These are phyloP conservation scores for Neodiprion pinetum DNA, from an alignment of 1,140 invertebrate genomes.

Conservation along the genomic window DNA sequence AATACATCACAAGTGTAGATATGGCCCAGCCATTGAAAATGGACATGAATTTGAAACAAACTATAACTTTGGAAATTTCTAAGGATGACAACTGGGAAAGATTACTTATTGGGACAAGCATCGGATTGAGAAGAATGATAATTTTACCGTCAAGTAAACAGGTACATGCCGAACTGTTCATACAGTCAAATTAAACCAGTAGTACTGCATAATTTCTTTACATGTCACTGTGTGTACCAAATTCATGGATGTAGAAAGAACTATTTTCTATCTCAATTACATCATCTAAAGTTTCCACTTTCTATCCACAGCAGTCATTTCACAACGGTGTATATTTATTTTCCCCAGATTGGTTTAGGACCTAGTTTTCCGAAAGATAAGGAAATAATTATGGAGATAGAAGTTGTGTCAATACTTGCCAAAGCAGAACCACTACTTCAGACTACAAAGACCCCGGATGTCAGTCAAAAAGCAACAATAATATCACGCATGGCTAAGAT, in stretches of 20 bases:
- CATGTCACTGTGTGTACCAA: no score
- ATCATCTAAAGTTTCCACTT: slow-evolving; percentile 18
- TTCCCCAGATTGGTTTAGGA: slow-evolving; percentile 49
- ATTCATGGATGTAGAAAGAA: background rate
- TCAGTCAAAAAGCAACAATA: slow-evolving; percentile 46
- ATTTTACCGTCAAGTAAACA: slow-evolving; percentile 52
- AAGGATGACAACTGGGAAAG: slow-evolving; percentile 52
- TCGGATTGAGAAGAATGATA: slow-evolving; percentile 42
- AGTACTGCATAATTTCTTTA: background rate
- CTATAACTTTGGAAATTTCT: slow-evolving; percentile 46
- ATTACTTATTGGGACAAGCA: slow-evolving; percentile 38
- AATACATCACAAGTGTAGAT: slow-evolving; percentile 41
- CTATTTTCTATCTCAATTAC: background rate
- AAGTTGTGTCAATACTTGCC: slow-evolving; percentile 42
- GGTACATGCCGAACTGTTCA: slow-evolving; percentile 27
- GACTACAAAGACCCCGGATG: slow-evolving; percentile 21
- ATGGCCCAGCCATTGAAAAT: slow-evolving; percentile 47
- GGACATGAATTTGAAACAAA: slow-evolving; percentile 30
- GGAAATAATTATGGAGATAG: slow-evolving; percentile 49
- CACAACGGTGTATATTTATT: slow-evolving; percentile 21
- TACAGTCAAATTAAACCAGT: background rate
- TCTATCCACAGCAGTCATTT: background rate
- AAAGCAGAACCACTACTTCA: slow-evolving; percentile 23
- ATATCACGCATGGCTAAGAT: slow-evolving; percentile 55
- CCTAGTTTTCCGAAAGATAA: slow-evolving; percentile 52